Base-by-base conservation (phyloP, 2,797 vertebrate genomes). In the Aeoliscus strigatus region DNA sequence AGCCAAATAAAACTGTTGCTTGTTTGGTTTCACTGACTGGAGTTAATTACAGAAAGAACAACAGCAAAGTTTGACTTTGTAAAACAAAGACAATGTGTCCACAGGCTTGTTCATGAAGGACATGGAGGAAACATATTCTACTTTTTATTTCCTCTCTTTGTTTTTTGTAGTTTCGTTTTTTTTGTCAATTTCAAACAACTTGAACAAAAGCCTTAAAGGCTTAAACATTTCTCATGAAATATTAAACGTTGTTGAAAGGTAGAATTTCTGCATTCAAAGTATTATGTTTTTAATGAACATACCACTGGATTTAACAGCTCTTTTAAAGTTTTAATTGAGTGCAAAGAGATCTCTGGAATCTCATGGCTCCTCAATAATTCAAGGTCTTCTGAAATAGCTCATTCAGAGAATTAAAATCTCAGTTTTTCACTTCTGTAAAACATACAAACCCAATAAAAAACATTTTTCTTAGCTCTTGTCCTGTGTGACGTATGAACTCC, bases 281-380 rank as follows among this genome's bases (percentile, higher is more conserved):
- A 78, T 79, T 70, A 50, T 51, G 38, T 63, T 75, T 77, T 73
- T 73, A 80, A 81, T 79, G 71, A 81, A 72, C 56, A 69, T 58
- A 61, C 66, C 60, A 73, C 58, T 73, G 59, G 73, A 77, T 82
- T 74, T 80, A 82, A 81, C 70, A 80, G 66, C 67, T 64, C 43
- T 55, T 76, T 81, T 80, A 31, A 80, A 75, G 59, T 40, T 77
- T 70, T 80, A 72, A 81, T 84, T 77, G 67, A 73, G n/a, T n/a
- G n/a, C 31, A 26, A 76, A 50, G 54, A 73, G 67, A n/a, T 69
- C 68, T 66, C 62, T 56, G 55, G 41, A 59, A 73, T 80, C 77
- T 80, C 78, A 52, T 56, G 57, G 55, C 66, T 81, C 35, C 61
- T 82, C 69, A 83, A 79, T 83, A 82, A 85, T 81, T 82, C 61